Base-by-base conservation (phyloP, 2,797 vertebrate genomes). In the Odontamblyopus lacepedii region DNA sequence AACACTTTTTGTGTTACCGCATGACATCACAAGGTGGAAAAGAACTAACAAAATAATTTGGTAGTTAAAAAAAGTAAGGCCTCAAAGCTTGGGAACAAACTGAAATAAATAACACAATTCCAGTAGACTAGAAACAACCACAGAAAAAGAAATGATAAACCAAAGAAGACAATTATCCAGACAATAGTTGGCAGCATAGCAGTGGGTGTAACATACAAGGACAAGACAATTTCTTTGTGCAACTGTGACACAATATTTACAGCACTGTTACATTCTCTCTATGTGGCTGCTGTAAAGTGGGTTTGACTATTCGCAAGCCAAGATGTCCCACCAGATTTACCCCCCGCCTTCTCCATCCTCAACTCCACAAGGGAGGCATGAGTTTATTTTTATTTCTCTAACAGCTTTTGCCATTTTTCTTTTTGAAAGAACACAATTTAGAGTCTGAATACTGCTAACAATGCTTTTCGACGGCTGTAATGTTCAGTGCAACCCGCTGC, bases 231-330 rank as follows among this genome's bases (percentile, higher is more conserved):
- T 64, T 73, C 66, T 53, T 73, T 74, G 67, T 41, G 67, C 53
- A 64, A 60, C 41, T 48, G 60, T 60, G 71, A 63, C 64, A 62
- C 63, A 79, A 73, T 79, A 60, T 76, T 64, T 73, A 29, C 6
- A 6, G 30, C 44, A 8, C 65, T 50, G 51, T 72, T 68, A 62
- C 70, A 44, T 74, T 79, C 35, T 18, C 67, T 78, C 83, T 30
- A 56, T 55, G 63, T 29, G 35, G 66, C 57, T 55, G 68, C 65
- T 76, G 74, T 68, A 73, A 73, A 75, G 82, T 60, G 23, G 32
- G 35, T 76, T 83, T 86, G 77, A 86, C 73, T 73, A 77, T 81
- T 74, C 53, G 60, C 65, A 62, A 86, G 76, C 80, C 78, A 68
- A 77, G 67, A 53, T 6, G 51, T 85, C 78, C 62, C 80, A n/a